Percentiles rank a stretch among this genome's conserved stretches.
Evolutionary conservation across 1,140 invertebrate genomes (phyloP).

Genomic region (Acromyrmex charruanus): DNA sequence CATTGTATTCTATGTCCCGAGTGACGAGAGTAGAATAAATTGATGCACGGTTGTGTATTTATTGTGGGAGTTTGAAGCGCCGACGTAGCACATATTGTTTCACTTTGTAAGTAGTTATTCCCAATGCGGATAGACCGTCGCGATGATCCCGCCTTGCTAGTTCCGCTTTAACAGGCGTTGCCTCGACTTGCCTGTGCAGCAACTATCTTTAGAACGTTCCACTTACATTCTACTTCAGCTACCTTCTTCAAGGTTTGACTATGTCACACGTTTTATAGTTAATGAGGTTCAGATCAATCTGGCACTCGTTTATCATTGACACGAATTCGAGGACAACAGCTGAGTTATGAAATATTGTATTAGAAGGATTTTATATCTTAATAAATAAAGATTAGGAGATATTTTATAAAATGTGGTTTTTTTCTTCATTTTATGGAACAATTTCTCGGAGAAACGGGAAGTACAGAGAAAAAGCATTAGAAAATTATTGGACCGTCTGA

Average conservation of each 20-base stretch:
- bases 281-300: slow-evolving; percentile 54
- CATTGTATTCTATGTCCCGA: slow-evolving; percentile 20
- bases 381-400: neutral
- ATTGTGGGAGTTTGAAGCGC: slow-evolving; percentile 49
- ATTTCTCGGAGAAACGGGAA: slow-evolving; percentile 5
- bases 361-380: neutral
- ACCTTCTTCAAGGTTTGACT: slow-evolving; percentile 56
- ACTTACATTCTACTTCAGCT: slow-evolving; percentile 53
- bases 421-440: neutral
- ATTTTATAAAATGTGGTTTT: neutral
- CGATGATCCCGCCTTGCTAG: slow-evolving; percentile 43
- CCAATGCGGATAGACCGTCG: slow-evolving; percentile 28
- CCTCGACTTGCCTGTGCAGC: slow-evolving; percentile 22
- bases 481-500: slow-evolving; percentile 47
- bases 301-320: slow-evolving; percentile 40
- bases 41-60: slow-evolving; percentile 47
- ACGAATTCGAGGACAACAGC: slow-evolving; percentile 16
- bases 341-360: neutral
- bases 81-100: slow-evolving; percentile 36
- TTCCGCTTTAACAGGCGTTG: slow-evolving; percentile 60
- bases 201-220: slow-evolving; percentile 61
- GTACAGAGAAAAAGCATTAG: slow-evolving; percentile 18
- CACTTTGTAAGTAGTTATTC: slow-evolving; percentile 64
- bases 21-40: slow-evolving; percentile 33
- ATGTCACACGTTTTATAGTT: slow-evolving; percentile 39